phyloP scores from a whole-genome alignment of 2,797 vertebrate species.

The Euthynnus affinis region DNA sequence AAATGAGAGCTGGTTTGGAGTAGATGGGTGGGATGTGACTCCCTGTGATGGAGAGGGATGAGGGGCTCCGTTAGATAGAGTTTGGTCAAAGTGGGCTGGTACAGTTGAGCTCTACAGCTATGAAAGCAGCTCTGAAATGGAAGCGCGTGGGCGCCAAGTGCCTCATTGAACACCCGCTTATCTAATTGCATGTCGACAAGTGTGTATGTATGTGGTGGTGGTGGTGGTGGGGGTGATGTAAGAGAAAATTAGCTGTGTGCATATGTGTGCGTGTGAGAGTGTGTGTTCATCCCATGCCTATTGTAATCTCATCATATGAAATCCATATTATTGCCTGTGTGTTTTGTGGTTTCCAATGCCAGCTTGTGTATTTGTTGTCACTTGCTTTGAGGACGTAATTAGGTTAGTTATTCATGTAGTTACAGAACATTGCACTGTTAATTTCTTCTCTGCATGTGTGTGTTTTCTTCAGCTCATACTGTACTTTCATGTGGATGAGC shows the following conservation, averaged over 20 bases:
- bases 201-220: slow-evolving; percentile 21
- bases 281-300: slow-evolving; percentile 41
- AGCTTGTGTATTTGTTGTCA: slow-evolving; percentile 19
- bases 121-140: slow-evolving; percentile 76
- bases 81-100: slow-evolving; percentile 66
- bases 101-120: slow-evolving; percentile 61
- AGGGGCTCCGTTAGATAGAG: slow-evolving; percentile 56
- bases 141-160: slow-evolving; percentile 77
- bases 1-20: slow-evolving; percentile 53
- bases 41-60: slow-evolving; percentile 48
- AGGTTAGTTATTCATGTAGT: slow-evolving; percentile 40
- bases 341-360: slow-evolving; percentile 53
- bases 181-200: slow-evolving; percentile 75
- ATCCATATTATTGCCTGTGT: slow-evolving; percentile 66
- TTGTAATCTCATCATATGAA: slow-evolving; percentile 55
- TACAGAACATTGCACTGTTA: slow-evolving; percentile 5
- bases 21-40: slow-evolving; percentile 63
- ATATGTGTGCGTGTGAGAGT: slow-evolving; percentile 16
- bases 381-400: slow-evolving; percentile 48
- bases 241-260: slow-evolving; percentile 16
- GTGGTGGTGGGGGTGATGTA: no score
- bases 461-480: slow-evolving; percentile 19
- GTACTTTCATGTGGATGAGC: slow-evolving; percentile 19
- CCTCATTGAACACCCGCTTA: slow-evolving; percentile 65
- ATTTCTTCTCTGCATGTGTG: neutral